Percentiles rank a stretch among this genome's conserved stretches.
These are phyloP conservation scores for Rana temporaria DNA, from an alignment of 2,113 vertebrate genomes.

Conservation along the genomic window DNA sequence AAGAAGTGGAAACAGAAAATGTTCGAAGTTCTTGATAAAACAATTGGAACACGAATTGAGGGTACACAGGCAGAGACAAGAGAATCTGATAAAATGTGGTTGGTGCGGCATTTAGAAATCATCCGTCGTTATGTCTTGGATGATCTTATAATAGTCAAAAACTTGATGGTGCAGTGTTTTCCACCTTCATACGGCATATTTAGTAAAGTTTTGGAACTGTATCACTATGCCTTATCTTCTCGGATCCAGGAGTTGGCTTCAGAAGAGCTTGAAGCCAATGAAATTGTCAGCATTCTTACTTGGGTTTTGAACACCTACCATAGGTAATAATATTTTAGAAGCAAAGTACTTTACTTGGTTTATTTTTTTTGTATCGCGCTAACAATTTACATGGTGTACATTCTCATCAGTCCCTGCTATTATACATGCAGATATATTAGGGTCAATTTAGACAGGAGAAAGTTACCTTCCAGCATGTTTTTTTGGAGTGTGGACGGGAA, in stretches of 20 bases:
- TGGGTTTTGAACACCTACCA: constrained; percentile 97
- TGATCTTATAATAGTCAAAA: constrained; percentile 88
- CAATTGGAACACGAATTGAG: constrained; percentile 89
- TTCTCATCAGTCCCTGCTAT: too few relatives aligned
- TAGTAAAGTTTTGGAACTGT: constrained; percentile 82
- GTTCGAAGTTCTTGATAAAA: constrained; percentile 88
- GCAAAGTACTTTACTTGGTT: too few relatives aligned
- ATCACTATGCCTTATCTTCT: constrained; percentile 84
- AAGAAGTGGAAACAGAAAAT: constrained; percentile 94
- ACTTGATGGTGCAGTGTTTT: constrained; percentile 92
- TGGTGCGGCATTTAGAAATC: constrained; percentile 94
- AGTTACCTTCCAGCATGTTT: too few relatives aligned
- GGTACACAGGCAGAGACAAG: constrained; percentile 90
- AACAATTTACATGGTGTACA: too few relatives aligned
- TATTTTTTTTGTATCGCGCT: too few relatives aligned
- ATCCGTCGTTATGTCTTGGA: constrained; percentile 91
- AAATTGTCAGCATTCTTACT: constrained; percentile 91
- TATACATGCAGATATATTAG: too few relatives aligned
- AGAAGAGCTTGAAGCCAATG: constrained; percentile 93
- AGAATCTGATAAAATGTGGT: constrained; percentile 97
- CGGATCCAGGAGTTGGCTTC: constrained; percentile 89
- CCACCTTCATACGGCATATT: constrained; percentile 93
- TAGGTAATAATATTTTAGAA: constrained; percentile 73
- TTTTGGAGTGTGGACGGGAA: too few relatives aligned
- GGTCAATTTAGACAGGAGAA: too few relatives aligned